Base-by-base conservation (phyloP, 2,113 vertebrate species). In the Lepisosteus osseus region DNA sequence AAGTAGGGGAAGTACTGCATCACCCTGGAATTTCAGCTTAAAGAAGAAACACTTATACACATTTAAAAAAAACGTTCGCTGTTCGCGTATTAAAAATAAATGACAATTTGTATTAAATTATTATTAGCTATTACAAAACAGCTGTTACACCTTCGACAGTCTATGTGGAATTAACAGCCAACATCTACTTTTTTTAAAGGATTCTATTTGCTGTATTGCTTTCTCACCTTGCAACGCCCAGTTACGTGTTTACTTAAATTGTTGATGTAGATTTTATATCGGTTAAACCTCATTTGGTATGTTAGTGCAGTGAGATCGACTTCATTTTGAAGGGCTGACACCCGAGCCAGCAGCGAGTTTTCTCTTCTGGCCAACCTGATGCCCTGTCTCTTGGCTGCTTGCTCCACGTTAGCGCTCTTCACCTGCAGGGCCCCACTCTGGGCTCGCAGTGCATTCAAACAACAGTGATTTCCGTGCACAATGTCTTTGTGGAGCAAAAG, bases 151-250 rank as follows among this genome's bases (percentile, higher is more conserved):
- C 29, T 29, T 29, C 29, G 29, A 29, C 29, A 29, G 29, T 29
- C 29, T 1, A 29, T 29, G 29, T 29, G 29, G 0, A 29, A 29
- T 29, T 29, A 29, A 29, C 0, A 29, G 29, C 29, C 29, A 1
- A 29, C 29, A 29, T 29, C 29, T 29, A 29, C 29, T 29, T 29
- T 29, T 1, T 29, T 29, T 29, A 29, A 29, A 29, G 17, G 17
- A 29, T 29, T 29, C 29, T 29, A 29, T 29, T 29, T 29, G 2
- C 29, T 29, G 29, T 29, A 29, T 29, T 29, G 29, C 29, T 29
- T 42, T 47, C 91, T 92, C 83, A 95, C 94, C 93, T 76, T 76
- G 82, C 75, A 61, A 72, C 75, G 14, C 7, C 81, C 84, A n/a
- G 62, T 79, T 40, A 84, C 77, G 81, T 90, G 87, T 43, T 88